A percentile compares a stretch with the other conserved stretches of the same genome.
Evolutionary conservation across 2,888 invertebrate genomes (phyloP).

Genomic region (Eulithis testata): DNA sequence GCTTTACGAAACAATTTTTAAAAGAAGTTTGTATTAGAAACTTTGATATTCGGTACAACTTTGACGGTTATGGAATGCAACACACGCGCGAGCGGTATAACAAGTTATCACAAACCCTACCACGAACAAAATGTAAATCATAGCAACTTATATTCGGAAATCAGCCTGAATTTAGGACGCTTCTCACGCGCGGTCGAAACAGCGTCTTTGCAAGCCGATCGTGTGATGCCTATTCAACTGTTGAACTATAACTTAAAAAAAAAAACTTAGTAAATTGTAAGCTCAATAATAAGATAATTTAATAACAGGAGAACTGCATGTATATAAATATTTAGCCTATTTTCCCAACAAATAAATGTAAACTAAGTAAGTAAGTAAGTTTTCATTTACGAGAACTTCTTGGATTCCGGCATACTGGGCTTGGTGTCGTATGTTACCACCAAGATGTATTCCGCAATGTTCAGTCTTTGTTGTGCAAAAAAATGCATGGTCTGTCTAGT

Average conservation of each 20-base stretch:
- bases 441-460: not conserved
- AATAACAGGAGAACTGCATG: no score
- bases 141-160: conserved; percentile 20
- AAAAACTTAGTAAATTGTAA: no score
- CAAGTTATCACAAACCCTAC: conserved; percentile 8
- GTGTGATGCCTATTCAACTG: no score
- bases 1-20: no score
- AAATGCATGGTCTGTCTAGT: conserved; percentile 17
- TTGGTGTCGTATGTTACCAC: not conserved
- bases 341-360: no score
- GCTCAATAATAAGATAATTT: no score
- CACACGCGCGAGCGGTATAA: conserved; percentile 5
- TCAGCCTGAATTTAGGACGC: conserved; percentile 12
- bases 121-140: conserved; percentile 23
- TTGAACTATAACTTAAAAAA: no score
- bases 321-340: no score
- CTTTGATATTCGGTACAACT: not conserved
- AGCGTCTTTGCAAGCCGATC: conserved; percentile 3
- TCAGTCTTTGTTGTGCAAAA: not conserved
- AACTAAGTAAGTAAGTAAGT: no score
- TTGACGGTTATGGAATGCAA: not conserved
- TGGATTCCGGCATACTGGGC: not conserved
- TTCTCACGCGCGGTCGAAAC: conserved; percentile 12
- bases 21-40: not conserved
- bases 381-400: no score